Percentiles rank a stretch among this genome's conserved stretches.
These are phyloP conservation scores for Ectemnius cavifrons DNA, from an alignment of 2,888 invertebrate species.

Conservation along the genomic window DNA sequence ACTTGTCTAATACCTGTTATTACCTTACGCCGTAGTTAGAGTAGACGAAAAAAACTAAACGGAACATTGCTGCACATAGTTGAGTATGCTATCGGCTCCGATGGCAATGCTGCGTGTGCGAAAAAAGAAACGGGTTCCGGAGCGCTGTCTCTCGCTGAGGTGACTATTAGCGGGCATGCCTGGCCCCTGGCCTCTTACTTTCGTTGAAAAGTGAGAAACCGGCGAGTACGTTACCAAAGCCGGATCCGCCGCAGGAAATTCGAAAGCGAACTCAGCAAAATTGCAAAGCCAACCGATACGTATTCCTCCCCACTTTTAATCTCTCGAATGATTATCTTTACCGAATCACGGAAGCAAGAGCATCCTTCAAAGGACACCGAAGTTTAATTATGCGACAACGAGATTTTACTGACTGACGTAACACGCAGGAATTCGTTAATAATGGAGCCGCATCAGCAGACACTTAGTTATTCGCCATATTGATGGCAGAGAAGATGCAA, in stretches of 20 bases:
- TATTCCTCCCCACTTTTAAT: background rate
- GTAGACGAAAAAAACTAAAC: background rate
- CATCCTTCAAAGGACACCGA: no score
- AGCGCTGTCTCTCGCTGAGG: slow-evolving; percentile 17
- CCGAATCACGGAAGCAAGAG: no score
- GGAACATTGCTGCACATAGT: background rate
- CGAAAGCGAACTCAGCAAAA: slow-evolving; percentile 46
- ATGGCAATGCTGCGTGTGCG: slow-evolving; percentile 13
- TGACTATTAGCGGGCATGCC: slow-evolving; percentile 28
- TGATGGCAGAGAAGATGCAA: background rate
- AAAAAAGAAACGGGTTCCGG: slow-evolving; percentile 31
- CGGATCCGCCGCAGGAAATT: slow-evolving; percentile 46
- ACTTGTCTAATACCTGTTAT: no score
- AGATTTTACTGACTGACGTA: background rate
- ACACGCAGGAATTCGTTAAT: background rate
- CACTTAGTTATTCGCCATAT: background rate
- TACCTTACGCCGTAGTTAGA: background rate
- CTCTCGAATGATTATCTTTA: background rate
- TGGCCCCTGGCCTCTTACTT: slow-evolving; percentile 27
- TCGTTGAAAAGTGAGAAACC: slow-evolving; percentile 43
- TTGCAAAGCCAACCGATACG: slow-evolving; percentile 20
- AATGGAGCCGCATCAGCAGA: background rate
- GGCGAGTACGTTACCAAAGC: slow-evolving; percentile 32
- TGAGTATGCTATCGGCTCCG: background rate
- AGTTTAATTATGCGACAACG: background rate